These are phyloP conservation scores for Schizaphis graminum DNA, from an alignment of 2,888 invertebrate species.

Conservation along the genomic window DNA sequence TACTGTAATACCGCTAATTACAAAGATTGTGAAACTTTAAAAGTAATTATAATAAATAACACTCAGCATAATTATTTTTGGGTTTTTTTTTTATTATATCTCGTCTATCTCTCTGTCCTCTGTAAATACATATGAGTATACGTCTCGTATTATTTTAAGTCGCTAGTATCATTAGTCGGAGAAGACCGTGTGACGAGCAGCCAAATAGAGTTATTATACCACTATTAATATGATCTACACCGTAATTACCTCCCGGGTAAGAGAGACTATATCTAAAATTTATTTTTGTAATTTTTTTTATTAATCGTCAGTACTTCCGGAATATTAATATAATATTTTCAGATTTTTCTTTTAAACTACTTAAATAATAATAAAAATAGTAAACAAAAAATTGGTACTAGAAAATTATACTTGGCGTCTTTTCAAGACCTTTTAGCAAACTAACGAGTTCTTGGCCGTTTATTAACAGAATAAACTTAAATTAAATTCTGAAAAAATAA, in stretches of 20 bases:
- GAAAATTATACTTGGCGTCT: conserved; percentile 24
- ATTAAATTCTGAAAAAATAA: conserved; percentile 10
- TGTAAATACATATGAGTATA: not conserved
- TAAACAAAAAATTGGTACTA: not conserved
- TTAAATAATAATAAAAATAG: not conserved
- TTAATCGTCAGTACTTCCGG: conserved; percentile 51
- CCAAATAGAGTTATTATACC: conserved; percentile 49
- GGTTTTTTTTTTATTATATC: not conserved
- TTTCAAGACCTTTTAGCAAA: not conserved
- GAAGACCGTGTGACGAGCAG: conserved; percentile 37
- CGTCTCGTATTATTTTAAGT: not conserved
- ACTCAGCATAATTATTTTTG: not conserved
- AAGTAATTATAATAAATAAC: conserved; percentile 34
- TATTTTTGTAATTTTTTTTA: conserved; percentile 19
- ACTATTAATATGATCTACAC: conserved; percentile 46
- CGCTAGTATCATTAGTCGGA: conserved; percentile 31
- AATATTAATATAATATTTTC: not conserved
- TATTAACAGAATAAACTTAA: not conserved
- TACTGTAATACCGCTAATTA: not conserved
- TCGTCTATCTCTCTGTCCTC: not conserved
- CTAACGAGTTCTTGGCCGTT: conserved; percentile 9
- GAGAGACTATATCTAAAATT: conserved; percentile 11
- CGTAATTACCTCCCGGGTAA: conserved; percentile 26
- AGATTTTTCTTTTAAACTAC: not conserved
- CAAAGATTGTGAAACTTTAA: not conserved